Evolutionary conservation across 2,113 vertebrate genomes (phyloP).

Genomic region (Podarcis cretensis): DNA sequence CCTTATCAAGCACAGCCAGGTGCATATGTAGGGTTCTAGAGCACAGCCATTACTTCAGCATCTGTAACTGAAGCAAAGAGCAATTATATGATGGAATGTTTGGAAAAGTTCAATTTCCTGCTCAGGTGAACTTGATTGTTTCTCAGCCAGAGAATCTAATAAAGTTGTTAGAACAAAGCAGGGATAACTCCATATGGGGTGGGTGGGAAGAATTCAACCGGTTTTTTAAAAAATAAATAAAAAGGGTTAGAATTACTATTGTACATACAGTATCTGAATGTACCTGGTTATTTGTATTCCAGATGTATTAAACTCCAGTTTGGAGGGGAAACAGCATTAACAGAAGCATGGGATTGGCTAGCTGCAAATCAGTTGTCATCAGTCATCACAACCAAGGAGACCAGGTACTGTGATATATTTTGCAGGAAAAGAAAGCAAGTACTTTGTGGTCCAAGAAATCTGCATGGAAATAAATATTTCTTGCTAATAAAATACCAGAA

Average conservation of each 20-base stretch:
- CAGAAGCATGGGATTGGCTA: conserved; percentile 94
- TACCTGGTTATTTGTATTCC: conserved; percentile 8
- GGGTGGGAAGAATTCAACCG: background rate
- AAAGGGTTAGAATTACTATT: background rate
- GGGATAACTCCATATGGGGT: background rate
- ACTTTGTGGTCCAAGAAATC: fast-evolving
- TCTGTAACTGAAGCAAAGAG: background rate
- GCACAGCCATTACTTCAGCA: background rate
- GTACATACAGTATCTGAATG: background rate
- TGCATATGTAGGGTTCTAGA: background rate
- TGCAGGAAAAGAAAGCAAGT: background rate
- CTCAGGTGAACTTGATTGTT: background rate
- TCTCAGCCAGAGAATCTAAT: background rate
- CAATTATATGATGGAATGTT: background rate
- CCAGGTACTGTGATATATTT: conserved; percentile 76
- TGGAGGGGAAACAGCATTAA: conserved; percentile 85
- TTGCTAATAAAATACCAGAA: background rate
- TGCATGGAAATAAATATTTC: background rate
- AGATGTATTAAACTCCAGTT: conserved; percentile 94
- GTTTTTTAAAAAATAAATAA: background rate
- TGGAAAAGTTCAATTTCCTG: background rate
- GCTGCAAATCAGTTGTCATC: conserved; percentile 89
- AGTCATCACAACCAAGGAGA: conserved; percentile 92
- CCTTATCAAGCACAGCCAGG: background rate
- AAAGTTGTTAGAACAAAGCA: background rate